These are phyloP conservation scores for Heteromormyrus szaboi DNA, from an alignment of 2,797 vertebrate species.

Conservation along the genomic window DNA sequence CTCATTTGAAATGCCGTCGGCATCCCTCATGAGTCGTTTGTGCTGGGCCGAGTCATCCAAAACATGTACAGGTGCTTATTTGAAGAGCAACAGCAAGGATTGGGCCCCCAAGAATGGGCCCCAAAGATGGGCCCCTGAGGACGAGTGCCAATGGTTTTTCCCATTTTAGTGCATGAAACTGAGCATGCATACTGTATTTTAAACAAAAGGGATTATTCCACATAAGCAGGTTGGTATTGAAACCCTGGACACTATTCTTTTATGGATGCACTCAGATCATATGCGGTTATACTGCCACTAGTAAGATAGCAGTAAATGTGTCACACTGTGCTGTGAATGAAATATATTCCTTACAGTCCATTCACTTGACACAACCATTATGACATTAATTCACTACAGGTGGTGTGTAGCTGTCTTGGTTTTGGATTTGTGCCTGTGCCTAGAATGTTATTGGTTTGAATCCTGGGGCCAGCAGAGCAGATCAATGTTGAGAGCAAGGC, in stretches of 20 bases:
- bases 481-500: neutral
- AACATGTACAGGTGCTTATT: neutral
- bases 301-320: neutral
- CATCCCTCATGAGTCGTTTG: neutral
- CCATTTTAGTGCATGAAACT: neutral
- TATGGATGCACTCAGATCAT: neutral
- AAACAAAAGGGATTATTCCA: neutral
- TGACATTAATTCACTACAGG: neutral
- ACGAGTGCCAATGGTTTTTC: neutral
- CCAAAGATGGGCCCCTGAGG: neutral
- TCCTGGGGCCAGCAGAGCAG: neutral
- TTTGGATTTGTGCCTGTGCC: neutral
- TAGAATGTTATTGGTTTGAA: neutral
- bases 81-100: neutral
- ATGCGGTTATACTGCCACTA: neutral
- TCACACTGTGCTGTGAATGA: neutral
- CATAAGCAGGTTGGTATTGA: neutral
- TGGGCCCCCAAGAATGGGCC: neutral
- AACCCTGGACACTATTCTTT: neutral
- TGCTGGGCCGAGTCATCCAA: neutral
- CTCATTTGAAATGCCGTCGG: conserved; percentile 36
- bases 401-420: neutral
- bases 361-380: neutral
- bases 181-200: neutral
- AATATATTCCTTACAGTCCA: neutral